Conservation (phyloP, 1,140 invertebrate genomes). For the Rhizoglyphus robini region DNA sequence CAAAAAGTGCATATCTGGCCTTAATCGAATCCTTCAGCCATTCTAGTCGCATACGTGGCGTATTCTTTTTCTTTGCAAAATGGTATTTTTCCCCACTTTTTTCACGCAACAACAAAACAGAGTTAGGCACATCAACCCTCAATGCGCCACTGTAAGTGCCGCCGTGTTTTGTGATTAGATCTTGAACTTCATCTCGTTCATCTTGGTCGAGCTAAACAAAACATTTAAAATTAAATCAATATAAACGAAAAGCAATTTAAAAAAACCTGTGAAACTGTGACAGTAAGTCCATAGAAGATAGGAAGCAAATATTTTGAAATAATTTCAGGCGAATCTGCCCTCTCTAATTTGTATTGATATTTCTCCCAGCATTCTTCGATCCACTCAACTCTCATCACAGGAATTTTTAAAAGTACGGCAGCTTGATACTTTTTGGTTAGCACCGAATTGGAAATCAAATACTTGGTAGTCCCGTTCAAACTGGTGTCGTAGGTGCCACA, state of each 20-base stretch:
- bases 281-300: slow-evolving; percentile 11
- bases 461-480: not conserved
- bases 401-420: not conserved
- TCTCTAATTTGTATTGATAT: not conserved
- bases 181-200: not conserved
- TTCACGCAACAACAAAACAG: not conserved
- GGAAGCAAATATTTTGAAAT: slow-evolving; percentile 1
- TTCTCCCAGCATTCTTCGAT: slow-evolving; percentile 9
- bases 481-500: not conserved
- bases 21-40: slow-evolving; percentile 17
- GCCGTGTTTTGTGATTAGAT: not conserved
- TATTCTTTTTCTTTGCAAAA: not conserved
- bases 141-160: slow-evolving; percentile 2
- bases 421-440: not conserved
- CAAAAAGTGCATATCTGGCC: not conserved
- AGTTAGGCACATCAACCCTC: not conserved
- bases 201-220: not conserved
- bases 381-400: not conserved
- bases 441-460: slow-evolving; percentile 11
- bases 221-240: not conserved
- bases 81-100: slow-evolving; percentile 12
- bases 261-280: slow-evolving; percentile 18
- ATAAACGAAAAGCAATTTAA: not conserved
- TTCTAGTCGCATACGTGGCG: not conserved
- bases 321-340: not conserved